phyloP scores from a whole-genome alignment of 2,888 invertebrate species.

The Leptinotarsa tumamoca region DNA sequence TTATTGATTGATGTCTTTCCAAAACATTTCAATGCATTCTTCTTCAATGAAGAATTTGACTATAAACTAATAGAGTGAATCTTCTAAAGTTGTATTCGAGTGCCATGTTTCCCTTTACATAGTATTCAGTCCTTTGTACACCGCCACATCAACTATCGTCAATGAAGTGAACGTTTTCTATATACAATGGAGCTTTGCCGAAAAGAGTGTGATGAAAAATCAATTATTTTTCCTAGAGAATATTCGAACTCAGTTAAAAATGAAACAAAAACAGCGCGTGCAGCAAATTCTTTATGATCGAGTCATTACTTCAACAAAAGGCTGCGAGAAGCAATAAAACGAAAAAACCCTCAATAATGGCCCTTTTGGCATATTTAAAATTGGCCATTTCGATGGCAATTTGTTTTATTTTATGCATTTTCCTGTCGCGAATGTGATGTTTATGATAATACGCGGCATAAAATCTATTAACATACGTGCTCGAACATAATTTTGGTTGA shows the following conservation, averaged over 20 bases:
- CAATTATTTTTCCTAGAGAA: not conserved
- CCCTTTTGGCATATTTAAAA: slow-evolving; percentile 11
- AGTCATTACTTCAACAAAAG: slow-evolving; percentile 15
- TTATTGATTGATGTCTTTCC: no score
- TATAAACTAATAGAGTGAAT: no score
- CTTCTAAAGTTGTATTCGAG: no score
- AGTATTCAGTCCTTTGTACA: no score
- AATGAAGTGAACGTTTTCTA: not conserved
- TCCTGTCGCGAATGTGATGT: slow-evolving; percentile 8
- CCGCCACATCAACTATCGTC: no score
- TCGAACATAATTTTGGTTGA: not conserved
- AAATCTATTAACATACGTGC: not conserved
- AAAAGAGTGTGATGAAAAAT: not conserved
- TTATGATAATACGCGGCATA: slow-evolving; percentile 6
- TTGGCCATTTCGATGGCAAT: slow-evolving; percentile 13
- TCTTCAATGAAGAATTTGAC: no score
- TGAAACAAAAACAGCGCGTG: slow-evolving; percentile 6
- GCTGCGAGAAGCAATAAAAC: slow-evolving; percentile 12
- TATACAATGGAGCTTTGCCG: not conserved
- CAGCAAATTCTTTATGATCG: slow-evolving; percentile 1
- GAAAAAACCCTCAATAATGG: slow-evolving; percentile 1
- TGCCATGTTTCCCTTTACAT: no score
- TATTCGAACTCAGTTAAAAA: not conserved
- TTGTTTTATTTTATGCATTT: slow-evolving; percentile 10
- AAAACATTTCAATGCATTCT: no score